These are phyloP conservation scores for Oreochromis mossambicus DNA, from an alignment of 2,797 vertebrate genomes.

Conservation along the genomic window DNA sequence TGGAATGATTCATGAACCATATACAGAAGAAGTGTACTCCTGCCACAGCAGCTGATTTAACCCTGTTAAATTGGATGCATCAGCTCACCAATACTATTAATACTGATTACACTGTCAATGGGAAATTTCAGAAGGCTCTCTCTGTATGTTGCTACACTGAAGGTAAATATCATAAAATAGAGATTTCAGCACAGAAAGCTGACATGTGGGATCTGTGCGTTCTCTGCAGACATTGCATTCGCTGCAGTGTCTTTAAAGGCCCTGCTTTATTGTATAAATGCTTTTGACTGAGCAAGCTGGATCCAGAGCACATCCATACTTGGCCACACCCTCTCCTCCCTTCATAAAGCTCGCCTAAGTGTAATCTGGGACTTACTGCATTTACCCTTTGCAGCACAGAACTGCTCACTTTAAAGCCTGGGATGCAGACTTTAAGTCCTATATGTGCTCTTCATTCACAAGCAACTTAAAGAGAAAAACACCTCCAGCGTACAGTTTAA, in stretches of 20 bases:
- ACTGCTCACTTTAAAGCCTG: constrained; percentile 48
- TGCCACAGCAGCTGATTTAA: constrained; percentile 1
- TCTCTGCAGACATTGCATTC: neutral
- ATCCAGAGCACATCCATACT: constrained; percentile 62
- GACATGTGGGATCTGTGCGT: neutral
- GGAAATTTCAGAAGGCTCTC: neutral
- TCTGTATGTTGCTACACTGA: neutral
- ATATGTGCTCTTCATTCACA: neutral
- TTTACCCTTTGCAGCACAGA: constrained; percentile 58
- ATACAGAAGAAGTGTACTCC: constrained; percentile 4
- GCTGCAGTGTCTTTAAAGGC: neutral
- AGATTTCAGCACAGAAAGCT: neutral
- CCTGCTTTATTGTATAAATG: neutral
- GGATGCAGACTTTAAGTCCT: constrained; percentile 32
- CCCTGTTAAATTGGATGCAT: neutral
- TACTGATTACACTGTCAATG: neutral
- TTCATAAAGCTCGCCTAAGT: constrained; percentile 58
- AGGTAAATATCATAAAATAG: neutral
- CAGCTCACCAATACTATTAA: neutral
- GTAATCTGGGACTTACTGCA: constrained; percentile 60
- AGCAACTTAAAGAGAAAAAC: neutral
- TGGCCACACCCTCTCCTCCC: constrained; percentile 34
- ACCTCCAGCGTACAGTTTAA: neutral
- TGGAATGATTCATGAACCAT: constrained; percentile 54
- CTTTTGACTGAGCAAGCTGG: neutral